Conservation (phyloP, 2,113 vertebrate species). For the Alces alces region DNA sequence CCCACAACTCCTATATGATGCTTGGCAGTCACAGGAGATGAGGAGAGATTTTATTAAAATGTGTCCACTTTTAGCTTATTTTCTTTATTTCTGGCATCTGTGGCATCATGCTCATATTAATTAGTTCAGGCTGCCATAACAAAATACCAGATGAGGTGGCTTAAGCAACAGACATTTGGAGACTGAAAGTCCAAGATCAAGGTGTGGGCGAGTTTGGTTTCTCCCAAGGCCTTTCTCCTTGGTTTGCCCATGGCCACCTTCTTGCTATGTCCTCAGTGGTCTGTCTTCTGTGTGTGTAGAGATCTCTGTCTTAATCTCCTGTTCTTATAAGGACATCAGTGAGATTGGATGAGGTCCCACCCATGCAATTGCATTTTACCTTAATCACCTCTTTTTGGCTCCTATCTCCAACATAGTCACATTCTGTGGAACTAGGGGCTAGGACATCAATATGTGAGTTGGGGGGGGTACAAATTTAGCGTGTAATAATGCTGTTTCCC, state of each 20-base stretch:
- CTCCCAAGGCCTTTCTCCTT: background rate
- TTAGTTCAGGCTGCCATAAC: background rate
- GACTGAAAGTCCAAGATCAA: background rate
- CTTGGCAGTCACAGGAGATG: background rate
- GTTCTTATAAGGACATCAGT: background rate
- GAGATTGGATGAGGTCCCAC: background rate
- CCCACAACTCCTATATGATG: background rate
- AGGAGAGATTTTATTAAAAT: background rate
- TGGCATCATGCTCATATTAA: background rate
- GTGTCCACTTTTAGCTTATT: background rate
- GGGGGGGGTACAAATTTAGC: background rate
- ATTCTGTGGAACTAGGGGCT: background rate
- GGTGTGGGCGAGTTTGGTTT: background rate
- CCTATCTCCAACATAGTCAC: background rate
- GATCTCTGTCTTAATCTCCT: background rate
- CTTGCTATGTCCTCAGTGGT: background rate
- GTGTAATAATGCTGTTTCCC: background rate
- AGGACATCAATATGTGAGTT: background rate
- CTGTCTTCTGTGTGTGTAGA: background rate
- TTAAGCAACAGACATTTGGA: background rate
- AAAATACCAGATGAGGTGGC: background rate
- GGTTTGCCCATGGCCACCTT: background rate
- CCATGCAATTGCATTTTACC: background rate
- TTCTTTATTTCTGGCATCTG: background rate
- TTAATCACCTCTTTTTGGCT: background rate